phyloP scores from a whole-genome alignment of 1,140 invertebrate genomes.

The Pristionchus pacificus region DNA sequence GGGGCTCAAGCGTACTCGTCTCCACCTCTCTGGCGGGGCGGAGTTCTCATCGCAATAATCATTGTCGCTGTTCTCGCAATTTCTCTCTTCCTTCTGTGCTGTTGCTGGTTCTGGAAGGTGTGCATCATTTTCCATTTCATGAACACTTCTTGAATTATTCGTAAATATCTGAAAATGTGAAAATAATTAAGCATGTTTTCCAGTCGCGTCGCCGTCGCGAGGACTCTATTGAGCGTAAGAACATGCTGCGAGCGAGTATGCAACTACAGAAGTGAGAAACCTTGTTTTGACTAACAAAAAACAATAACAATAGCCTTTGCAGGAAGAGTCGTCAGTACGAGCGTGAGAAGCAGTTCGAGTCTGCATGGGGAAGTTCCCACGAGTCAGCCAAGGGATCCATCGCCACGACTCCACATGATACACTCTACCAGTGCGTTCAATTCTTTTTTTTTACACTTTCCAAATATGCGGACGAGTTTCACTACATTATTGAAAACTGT shows the following conservation, averaged over 20 bases:
- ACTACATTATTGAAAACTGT: background rate
- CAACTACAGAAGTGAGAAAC: slow-evolving; percentile 26
- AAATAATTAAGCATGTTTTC: no score
- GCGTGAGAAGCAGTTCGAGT: background rate
- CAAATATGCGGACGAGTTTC: background rate
- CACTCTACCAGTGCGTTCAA: background rate
- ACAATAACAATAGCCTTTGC: background rate
- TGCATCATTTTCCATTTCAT: no score
- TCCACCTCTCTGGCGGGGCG: slow-evolving; percentile 49
- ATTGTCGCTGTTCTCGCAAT: slow-evolving; percentile 34
- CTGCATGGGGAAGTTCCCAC: background rate
- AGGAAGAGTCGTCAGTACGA: background rate
- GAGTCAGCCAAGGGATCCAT: background rate
- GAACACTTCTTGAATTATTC: no score
- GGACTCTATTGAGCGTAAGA: slow-evolving; percentile 24
- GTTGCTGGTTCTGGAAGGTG: slow-evolving; percentile 44
- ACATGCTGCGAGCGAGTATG: slow-evolving; percentile 18
- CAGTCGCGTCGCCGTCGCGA: slow-evolving; percentile 37
- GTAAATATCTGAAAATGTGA: no score
- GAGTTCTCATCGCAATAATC: slow-evolving; percentile 37
- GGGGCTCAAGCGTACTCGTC: slow-evolving; percentile 53
- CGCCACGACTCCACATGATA: background rate
- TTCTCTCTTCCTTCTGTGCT: slow-evolving; percentile 38
- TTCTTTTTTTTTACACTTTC: background rate
- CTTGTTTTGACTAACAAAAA: no score